phyloP scores from a whole-genome alignment of 1,140 invertebrate genomes.

The Venturia canescens region DNA sequence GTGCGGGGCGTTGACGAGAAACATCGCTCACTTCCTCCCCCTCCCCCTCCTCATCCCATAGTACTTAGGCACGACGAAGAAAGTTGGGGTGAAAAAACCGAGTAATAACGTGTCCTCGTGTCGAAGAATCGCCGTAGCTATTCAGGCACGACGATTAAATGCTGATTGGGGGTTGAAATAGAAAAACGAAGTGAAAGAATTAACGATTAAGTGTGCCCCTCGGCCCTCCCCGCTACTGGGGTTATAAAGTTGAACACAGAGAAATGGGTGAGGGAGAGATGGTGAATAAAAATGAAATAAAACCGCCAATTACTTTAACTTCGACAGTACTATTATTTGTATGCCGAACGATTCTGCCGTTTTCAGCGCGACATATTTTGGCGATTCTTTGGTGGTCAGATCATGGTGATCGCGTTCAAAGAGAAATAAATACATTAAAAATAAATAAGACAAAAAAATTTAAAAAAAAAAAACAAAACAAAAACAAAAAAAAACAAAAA shows the following conservation, averaged over 20 bases:
- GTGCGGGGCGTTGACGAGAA: background rate
- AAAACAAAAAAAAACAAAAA: conserved; percentile 69
- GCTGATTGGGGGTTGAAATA: background rate
- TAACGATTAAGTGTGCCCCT: background rate
- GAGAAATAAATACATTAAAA: too few relatives aligned
- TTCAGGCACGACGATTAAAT: background rate
- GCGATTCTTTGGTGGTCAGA: too few relatives aligned
- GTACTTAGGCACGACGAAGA: conserved; percentile 49
- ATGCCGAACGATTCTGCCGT: too few relatives aligned
- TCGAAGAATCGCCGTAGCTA: background rate
- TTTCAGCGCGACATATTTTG: too few relatives aligned
- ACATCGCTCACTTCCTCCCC: background rate
- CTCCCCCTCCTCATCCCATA: background rate
- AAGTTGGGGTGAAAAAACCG: background rate
- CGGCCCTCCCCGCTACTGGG: background rate
- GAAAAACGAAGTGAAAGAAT: background rate
- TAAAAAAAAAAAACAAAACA: conserved; percentile 47
- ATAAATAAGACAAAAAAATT: conserved; percentile 53
- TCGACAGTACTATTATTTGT: too few relatives aligned
- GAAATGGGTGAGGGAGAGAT: conserved; percentile 46
- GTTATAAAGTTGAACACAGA: conserved; percentile 29
- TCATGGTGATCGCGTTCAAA: too few relatives aligned
- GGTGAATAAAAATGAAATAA: conserved; percentile 56
- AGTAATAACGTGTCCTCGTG: conserved; percentile 5
- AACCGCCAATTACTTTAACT: conserved; percentile 77